Base-by-base conservation (phyloP, 2,888 invertebrate species). In the Ptilodon capucinus region DNA sequence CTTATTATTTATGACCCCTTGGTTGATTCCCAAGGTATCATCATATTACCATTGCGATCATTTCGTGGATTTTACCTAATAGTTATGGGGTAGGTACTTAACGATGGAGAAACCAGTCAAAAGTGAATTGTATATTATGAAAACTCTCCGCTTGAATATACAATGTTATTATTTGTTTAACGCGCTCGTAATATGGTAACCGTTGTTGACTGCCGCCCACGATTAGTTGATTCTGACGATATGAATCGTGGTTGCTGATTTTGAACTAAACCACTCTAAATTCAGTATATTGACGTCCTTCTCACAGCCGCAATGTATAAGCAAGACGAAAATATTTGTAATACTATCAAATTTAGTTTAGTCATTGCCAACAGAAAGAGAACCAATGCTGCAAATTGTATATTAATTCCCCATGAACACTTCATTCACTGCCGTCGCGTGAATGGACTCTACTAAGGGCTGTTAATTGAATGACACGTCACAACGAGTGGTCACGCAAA, bases 361-460 rank as follows among this genome's bases (percentile, higher is more conserved):
- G n/a, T n/a, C n/a, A n/a, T n/a, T n/a, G n/a, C n/a, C n/a, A n/a
- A n/a, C n/a, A n/a, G n/a, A n/a, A n/a, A n/a, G n/a, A n/a, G n/a
- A n/a, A n/a, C n/a, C n/a, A n/a, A n/a, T 57, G 53, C 44, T 51
- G 41, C 42, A 45, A 11, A 9, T 19, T 30, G 40, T 46, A 50
- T 59, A 66, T 77, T 71, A 71, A 70, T 71, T 70, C 61, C 54
- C 59, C 63, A 65, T 68, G 66, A 25, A 25, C 14, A 63, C 57
- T 81, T 74, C 84, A 84, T 84, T 87, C 81, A 81, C 52, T 57
- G 57, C 48, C 57, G 62, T 85, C 71, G 86, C 84, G 78, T 87
- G 84, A 85, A 84, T 81, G 78, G 67, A 56, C 55, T 60, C 79
- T 74, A 84, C 85, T 85, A 84, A 80, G 82, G 85, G 84, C 76